Evolutionary conservation across 1,140 invertebrate genomes (phyloP).

Genomic region (Hetaerina americana): DNA sequence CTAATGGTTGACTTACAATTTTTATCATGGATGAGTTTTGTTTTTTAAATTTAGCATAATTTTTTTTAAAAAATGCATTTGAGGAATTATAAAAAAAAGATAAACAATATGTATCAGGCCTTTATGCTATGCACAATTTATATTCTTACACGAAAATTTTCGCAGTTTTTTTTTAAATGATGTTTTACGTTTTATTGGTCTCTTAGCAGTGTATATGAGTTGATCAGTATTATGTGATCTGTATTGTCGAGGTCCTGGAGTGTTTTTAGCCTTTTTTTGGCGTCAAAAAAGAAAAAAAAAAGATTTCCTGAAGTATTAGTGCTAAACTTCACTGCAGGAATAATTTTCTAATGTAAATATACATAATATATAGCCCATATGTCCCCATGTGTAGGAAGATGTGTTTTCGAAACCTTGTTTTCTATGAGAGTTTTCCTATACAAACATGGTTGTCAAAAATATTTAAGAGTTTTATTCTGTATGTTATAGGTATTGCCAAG

Average conservation of each 20-base stretch:
- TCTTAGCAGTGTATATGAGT: not conserved
- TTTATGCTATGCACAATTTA: not conserved
- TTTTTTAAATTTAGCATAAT: too few species aligned
- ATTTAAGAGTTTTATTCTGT: too few species aligned
- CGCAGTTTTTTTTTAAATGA: not conserved
- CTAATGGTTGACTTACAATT: too few species aligned
- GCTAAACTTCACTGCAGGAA: not conserved
- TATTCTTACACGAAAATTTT: not conserved
- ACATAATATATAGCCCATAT: not conserved
- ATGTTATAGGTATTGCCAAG: too few species aligned
- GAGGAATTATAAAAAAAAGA: not conserved
- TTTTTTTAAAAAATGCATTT: not conserved
- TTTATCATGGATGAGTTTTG: too few species aligned
- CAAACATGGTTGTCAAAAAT: not conserved
- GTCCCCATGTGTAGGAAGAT: not conserved
- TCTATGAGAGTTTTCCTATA: not conserved
- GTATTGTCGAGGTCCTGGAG: not conserved
- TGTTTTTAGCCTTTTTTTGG: not conserved
- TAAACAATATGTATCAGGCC: too few species aligned
- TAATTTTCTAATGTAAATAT: conserved; percentile 1
- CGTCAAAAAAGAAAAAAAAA: not conserved
- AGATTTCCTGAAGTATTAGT: not conserved
- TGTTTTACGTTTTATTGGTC: not conserved
- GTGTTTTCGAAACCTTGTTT: not conserved
- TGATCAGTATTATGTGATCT: not conserved